A percentile compares a stretch with the other conserved stretches of the same genome.
phyloP scores from a whole-genome alignment of 2,113 vertebrate genomes.

The Cromileptes altivelis region DNA sequence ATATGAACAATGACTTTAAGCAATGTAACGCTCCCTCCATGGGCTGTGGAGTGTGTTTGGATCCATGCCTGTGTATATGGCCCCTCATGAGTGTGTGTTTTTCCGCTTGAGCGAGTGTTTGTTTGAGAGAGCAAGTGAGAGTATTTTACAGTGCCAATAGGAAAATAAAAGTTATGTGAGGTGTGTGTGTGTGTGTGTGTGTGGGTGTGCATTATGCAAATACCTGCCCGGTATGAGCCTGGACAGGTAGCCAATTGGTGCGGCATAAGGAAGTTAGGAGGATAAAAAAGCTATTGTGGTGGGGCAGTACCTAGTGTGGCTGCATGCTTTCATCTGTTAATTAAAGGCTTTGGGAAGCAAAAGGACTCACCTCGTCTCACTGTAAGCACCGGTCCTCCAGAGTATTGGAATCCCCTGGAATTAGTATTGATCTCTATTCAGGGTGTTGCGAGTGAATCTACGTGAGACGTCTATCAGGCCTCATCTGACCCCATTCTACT shows the following conservation, averaged over 20 bases:
- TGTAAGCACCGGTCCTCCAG: background rate
- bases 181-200: slow-evolving; percentile 31
- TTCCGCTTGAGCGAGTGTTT: background rate
- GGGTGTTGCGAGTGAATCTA: slow-evolving; percentile 42
- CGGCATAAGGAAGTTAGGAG: slow-evolving; percentile 76
- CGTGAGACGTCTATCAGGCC: slow-evolving; percentile 26
- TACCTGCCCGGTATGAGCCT: slow-evolving; percentile 55
- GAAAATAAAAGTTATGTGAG: slow-evolving; percentile 48
- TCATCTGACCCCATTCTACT: slow-evolving; percentile 53
- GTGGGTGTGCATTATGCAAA: slow-evolving; percentile 79
- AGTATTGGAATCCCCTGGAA: slow-evolving; percentile 19
- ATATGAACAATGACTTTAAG: slow-evolving; percentile 33
- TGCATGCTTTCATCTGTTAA: slow-evolving; percentile 52
- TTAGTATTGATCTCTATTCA: slow-evolving; percentile 17
- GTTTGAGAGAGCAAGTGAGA: slow-evolving; percentile 11
- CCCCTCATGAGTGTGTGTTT: slow-evolving; percentile 11
- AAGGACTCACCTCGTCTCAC: slow-evolving; percentile 15
- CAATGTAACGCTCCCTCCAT: slow-evolving; percentile 13
- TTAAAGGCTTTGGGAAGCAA: slow-evolving; percentile 42
- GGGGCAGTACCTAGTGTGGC: slow-evolving; percentile 64
- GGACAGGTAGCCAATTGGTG: slow-evolving; percentile 71
- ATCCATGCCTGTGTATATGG: slow-evolving; percentile 5
- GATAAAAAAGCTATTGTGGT: slow-evolving; percentile 78
- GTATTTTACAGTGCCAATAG: slow-evolving; percentile 3
- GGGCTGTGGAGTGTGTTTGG: slow-evolving; percentile 16